Evolutionary conservation across 2,113 vertebrate genomes (phyloP), one percentile per base, ranked within the genome.

Genomic region (Saimiri boliviensis): DNA sequence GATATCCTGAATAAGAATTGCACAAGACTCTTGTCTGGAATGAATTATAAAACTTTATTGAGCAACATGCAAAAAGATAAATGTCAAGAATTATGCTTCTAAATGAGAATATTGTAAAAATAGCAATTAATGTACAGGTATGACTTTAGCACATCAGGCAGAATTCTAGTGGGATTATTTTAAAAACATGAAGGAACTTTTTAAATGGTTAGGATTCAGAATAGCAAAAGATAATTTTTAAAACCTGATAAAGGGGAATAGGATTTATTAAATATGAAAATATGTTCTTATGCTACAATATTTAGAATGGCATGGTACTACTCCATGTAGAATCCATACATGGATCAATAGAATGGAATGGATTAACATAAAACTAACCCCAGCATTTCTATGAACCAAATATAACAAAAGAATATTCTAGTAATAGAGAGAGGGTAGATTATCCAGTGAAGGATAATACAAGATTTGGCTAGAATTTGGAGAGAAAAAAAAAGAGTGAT

Each of bases 181-280:
- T 93, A 47, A 11, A 12, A 91, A 71, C 35, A 90, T 66, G 9
- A 71, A 89, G 42, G 66, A 93, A 68, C 32, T 81, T 80, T 93
- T 97, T 25, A 97, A 91, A 60, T 91, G 6, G 2, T 82, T 89
- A 91, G 27, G 10, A 40, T 91, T 96, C 12, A 40, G 30, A 81
- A 85, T 86, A 52, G 30, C 27, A 49, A 95, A 86, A 45, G 12
- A 58, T 35, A 45, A 5, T 45, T 45, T 84, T n/a, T 42, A 84
- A 92, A 88, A 42, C 58, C 70, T 70, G 74, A 25, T 66, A 89
- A 87, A n/a, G 1, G 35, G 8, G 56, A 60, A 93, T 88, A 66
- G 21, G 2, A 82, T 45, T 47, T 86, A 79, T 71, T 86, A 82
- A 86, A 74, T 52, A 37, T 83, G 17, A 71, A 95, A 91, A 87